Base-by-base conservation (phyloP, 2,888 invertebrate species). In the Archips xylosteana region DNA sequence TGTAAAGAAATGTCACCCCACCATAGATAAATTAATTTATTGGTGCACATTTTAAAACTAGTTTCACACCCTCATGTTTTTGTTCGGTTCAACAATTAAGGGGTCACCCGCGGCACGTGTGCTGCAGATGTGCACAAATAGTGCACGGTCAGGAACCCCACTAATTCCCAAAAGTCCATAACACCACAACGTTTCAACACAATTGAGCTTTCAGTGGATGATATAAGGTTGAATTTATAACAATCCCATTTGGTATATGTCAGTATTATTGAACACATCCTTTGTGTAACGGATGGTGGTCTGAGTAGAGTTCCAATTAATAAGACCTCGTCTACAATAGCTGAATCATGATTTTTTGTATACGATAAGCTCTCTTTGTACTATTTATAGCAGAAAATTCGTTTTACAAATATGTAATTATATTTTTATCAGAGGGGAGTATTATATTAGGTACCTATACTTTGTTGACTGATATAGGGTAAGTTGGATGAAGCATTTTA, bases 101-200 rank as follows among this genome's bases (percentile, higher is more conserved):
- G 77, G 80, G 70, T 76, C 75, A 67, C 23, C 23, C 23, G 9
- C 8, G 79, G 85, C 92, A 91, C 92, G 92, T 91, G 92, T 85
- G 85, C 57, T 75, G 88, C 92, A 93, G 92, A 92, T 93, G 92
- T 85, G 80, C 72, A 75, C 77, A 76, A 78, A 71, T 73, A 76
- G 71, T 78, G 78, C 76, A 77, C 78, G 88, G 87, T 89, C 88
- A 89, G 15, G 47, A 59, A 68, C 2, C 39, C 12, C 62, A 51
- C 15, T 12, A 1, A 34, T 15, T 32, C n/a, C 10, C 34, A 54
- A 73, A 63, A 2, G 49, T 32, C 23, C 10, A 32, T 15, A 51
- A 51, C 36, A 39, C 8, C 5, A 36, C 51, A 10, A 45, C n/a
- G 3, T n/a, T 42, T n/a, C 5, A 23, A 34, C 3, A 0, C 42